Evolutionary conservation across 2,888 invertebrate species (phyloP).

Genomic region (Cacoxenus indagator): DNA sequence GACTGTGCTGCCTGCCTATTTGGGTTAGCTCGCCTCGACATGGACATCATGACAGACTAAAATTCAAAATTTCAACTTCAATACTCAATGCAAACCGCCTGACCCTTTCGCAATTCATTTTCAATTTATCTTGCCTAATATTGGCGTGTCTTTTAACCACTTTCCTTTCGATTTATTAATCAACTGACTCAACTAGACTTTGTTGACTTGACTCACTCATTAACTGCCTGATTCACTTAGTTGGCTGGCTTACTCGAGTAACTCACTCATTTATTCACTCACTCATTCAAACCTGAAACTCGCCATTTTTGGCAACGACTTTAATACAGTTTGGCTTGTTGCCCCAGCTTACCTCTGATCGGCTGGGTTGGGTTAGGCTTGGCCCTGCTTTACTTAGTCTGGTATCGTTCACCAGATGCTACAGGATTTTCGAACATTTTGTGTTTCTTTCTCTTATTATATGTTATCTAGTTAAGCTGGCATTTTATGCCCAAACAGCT

Average conservation of each 20-base stretch:
- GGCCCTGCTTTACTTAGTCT: not conserved
- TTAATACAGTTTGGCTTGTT: not conserved
- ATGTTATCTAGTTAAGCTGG: constrained; percentile 34
- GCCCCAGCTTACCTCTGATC: constrained; percentile 10
- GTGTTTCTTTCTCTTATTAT: constrained; percentile 13
- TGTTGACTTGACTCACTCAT: not conserved
- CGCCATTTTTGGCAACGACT: constrained; percentile 19
- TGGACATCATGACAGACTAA: not conserved
- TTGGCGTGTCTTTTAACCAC: constrained; percentile 52
- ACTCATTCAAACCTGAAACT: constrained; percentile 2
- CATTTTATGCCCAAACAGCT: constrained; percentile 35
- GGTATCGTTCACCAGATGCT: not conserved
- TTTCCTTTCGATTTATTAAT: not conserved
- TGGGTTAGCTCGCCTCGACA: not conserved
- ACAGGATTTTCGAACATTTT: not conserved
- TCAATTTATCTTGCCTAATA: constrained; percentile 64
- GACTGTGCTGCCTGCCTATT: not conserved
- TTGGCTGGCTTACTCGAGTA: not conserved
- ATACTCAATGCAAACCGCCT: not conserved
- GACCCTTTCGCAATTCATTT: constrained; percentile 55
- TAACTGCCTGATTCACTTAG: not conserved
- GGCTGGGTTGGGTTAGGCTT: too few species aligned
- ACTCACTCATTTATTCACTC: not conserved
- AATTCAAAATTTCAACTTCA: not conserved
- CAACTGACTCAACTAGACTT: not conserved